phyloP scores from a whole-genome alignment of 2,888 invertebrate genomes.

The Chymomyza fuscimana region DNA sequence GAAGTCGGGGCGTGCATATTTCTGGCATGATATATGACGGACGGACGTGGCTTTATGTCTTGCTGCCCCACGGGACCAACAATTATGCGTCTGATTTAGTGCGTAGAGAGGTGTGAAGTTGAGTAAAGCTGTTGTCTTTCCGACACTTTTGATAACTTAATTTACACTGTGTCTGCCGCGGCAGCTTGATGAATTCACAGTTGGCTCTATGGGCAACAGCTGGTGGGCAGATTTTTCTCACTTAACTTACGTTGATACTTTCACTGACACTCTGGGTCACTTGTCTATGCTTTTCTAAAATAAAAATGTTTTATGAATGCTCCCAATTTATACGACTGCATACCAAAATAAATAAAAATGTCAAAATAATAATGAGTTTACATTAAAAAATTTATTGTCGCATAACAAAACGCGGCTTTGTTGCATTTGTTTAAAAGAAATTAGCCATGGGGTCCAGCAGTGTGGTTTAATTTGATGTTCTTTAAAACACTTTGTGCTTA shows the following conservation, averaged over 20 bases:
- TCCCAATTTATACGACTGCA: not conserved
- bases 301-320: slow-evolving; percentile 6
- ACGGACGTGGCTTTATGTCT: not conserved
- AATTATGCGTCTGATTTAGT: slow-evolving; percentile 64
- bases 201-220: slow-evolving; percentile 12
- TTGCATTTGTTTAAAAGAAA: not conserved
- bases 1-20: slow-evolving; percentile 64
- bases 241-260: slow-evolving; percentile 37
- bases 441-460: too few species aligned
- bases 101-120: slow-evolving; percentile 70
- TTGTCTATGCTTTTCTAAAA: not conserved
- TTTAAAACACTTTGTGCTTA: not conserved
- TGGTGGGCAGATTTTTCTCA: slow-evolving; percentile 12
- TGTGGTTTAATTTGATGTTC: not conserved
- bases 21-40: slow-evolving; percentile 58
- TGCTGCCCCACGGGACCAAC: slow-evolving; percentile 12
- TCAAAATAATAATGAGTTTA: not conserved
- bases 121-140: slow-evolving; percentile 52
- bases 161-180: slow-evolving; percentile 58
- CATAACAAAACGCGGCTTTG: not conserved
- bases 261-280: slow-evolving; percentile 59
- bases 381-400: slow-evolving; percentile 3
- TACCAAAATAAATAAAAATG: not conserved
- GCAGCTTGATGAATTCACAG: slow-evolving; percentile 53
- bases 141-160: slow-evolving; percentile 73